Percentiles rank a stretch among this genome's conserved stretches.
These are phyloP conservation scores for Caenorhabditis sulstoni DNA, from an alignment of 2,888 invertebrate species.

Conservation along the genomic window DNA sequence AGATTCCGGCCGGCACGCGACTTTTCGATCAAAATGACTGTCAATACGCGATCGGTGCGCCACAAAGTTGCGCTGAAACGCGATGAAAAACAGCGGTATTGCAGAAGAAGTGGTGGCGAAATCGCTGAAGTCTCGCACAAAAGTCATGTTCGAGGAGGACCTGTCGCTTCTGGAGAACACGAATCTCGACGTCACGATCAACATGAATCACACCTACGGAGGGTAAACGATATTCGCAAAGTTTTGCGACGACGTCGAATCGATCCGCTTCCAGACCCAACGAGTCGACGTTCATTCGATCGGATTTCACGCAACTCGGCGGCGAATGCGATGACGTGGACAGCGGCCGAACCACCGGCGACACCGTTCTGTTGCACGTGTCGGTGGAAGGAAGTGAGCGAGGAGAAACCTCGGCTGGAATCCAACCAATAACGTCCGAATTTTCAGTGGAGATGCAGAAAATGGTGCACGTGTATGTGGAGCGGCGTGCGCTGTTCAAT, in stretches of 20 bases:
- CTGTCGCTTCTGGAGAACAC: not conserved
- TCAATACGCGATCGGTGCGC: not conserved
- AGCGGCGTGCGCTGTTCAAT: constrained; percentile 15
- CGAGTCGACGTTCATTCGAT: not conserved
- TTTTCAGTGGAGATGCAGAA: too few relatives aligned
- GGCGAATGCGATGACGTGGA: constrained; percentile 19
- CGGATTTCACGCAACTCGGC: constrained; percentile 30
- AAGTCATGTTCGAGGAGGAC: constrained; percentile 26
- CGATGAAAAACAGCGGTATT: not conserved
- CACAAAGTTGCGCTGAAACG: not conserved
- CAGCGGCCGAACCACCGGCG: not conserved
- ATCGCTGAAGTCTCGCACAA: constrained; percentile 13
- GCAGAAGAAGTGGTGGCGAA: constrained; percentile 7
- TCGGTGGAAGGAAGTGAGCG: too few relatives aligned
- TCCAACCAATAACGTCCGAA: too few relatives aligned
- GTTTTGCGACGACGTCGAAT: not conserved
- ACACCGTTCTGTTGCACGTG: too few relatives aligned
- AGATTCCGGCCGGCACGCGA: constrained; percentile 12
- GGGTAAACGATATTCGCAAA: too few relatives aligned
- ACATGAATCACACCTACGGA: constrained; percentile 1
- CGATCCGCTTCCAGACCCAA: not conserved
- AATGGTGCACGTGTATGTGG: not conserved
- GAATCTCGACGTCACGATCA: constrained; percentile 16
- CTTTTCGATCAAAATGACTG: not conserved
- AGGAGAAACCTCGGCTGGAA: too few relatives aligned